Base-by-base conservation (phyloP, 2,113 vertebrate species). In the Orthonyx spaldingii region DNA sequence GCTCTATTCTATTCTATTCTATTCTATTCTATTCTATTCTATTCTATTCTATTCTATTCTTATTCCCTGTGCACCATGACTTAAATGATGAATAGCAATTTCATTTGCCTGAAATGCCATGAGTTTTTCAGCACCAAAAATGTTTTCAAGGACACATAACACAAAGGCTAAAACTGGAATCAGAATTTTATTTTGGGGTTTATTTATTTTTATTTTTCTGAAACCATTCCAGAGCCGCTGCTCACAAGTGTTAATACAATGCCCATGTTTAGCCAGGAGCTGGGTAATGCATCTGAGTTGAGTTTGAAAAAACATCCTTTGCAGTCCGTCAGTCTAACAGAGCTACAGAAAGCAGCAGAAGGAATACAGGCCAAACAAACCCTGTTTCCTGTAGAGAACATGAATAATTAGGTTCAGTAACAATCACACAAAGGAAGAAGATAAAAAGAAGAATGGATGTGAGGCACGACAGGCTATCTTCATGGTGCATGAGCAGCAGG, bases 1-100 rank as follows among this genome's bases (percentile, higher is more conserved):
- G 14, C 28, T 59, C 26, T 22, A 4, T 59, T 75, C 19, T 68
- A 9, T 46, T 79, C 50, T 65, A 35, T 12, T 78, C 17, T 61
- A n/a, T 24, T 68, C 65, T 35, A 18, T 17, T 16, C 22, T 44
- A 18, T 53, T n/a, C 27, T 52, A 20, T 26, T 33, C 16, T 42
- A 35, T 63, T 53, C n/a, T n/a, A n/a, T n/a, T n/a, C n/a, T n/a
- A n/a, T n/a, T 53, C 22, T 37, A 24, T 59, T 86, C 42, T 12
- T 53, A 28, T 70, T 70, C 13, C 18, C 22, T 30, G 16, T 2
- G 1, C 7, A 39, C 23, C 16, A 55, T 0, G 0, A 52, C 22
- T 60, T 69, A 32, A 53, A 46, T 53, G 39, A 35, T 61, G 63
- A 46, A 69, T 53, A 46, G 6, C 11, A 53, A 23, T 60, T 60